phyloP scores from a whole-genome alignment of 2,113 vertebrate genomes.

The Corvus cornix region DNA sequence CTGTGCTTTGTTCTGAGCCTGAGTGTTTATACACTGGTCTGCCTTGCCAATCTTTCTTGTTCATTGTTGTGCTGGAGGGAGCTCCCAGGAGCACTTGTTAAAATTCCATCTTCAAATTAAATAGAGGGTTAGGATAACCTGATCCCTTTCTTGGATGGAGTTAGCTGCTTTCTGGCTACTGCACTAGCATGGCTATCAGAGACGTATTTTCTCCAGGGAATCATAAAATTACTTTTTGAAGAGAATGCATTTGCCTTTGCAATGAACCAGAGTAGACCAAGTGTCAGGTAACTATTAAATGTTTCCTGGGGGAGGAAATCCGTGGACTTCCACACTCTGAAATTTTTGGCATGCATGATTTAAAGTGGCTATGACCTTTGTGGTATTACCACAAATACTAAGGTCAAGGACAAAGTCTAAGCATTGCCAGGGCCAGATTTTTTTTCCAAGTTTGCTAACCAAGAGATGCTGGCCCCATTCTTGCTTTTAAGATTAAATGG shows the following conservation, averaged over 20 bases:
- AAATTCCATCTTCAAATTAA: conserved; percentile 59
- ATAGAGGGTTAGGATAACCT: conserved; percentile 20
- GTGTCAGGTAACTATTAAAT: conserved; percentile 53
- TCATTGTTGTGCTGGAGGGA: conserved; percentile 25
- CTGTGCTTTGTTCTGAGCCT: conserved; percentile 34
- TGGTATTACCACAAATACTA: neutral
- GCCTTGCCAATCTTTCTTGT: conserved; percentile 3
- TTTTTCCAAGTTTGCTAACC: neutral
- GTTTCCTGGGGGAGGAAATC: conserved; percentile 36
- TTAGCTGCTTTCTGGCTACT: conserved; percentile 35
- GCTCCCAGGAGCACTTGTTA: conserved; percentile 52
- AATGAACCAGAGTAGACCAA: conserved; percentile 20
- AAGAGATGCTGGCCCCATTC: neutral
- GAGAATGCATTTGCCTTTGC: conserved; percentile 32
- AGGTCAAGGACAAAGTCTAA: neutral
- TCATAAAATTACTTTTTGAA: conserved; percentile 44
- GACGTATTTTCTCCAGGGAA: neutral
- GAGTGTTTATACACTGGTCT: conserved; percentile 12
- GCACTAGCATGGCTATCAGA: neutral
- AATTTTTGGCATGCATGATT: conserved; percentile 1
- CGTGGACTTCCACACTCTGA: neutral
- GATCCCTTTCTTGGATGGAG: conserved; percentile 34
- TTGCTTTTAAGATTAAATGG: neutral
- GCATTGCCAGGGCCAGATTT: neutral
- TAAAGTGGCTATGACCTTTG: neutral